Base-by-base conservation (phyloP, 2,888 invertebrate species). In the Anorthoa munda region DNA sequence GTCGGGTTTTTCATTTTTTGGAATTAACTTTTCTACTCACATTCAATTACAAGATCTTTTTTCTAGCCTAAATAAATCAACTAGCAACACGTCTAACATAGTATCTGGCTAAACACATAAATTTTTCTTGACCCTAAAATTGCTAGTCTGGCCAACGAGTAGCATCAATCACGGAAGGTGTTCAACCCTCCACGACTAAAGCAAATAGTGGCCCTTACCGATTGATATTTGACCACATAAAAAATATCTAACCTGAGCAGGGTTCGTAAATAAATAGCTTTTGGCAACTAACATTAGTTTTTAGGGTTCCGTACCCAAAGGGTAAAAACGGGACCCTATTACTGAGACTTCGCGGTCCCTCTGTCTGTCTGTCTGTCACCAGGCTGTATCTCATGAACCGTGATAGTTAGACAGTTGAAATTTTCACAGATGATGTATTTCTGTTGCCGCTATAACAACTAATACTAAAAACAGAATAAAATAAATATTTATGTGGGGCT, bases 161-260 rank as follows among this genome's bases (percentile, higher is more conserved):
- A 78, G 67, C 79, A 88, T 90, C 85, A 86, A 90, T 87, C 89
- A 88, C 82, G 65, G 71, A 53, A 66, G 71, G 77, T 81, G 64
- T 85, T 72, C 73, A 82, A 83, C 79, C 84, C 84, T 80, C 76
- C 70, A 66, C 72, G 74, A 71, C 59, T 53, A 46, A 75, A 50
- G 80, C 73, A 84, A 85, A 85, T 85, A 81, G 83, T 74, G 77
- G 77, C 81, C 76, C 73, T 76, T 66, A 82, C 86, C 83, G 75
- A 86, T 87, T 83, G 82, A 84, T 84, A 83, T 88, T 84, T 77
- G 79, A 81, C 79, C 82, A 83, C 77, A 80, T 84, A 78, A 83
- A 84, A 83, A 82, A 85, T 79, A 82, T 72, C 68, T 45, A 2
- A 61, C 72, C 77, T 66, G 63, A 66, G 59, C 26, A 64, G 65